These are phyloP conservation scores for Eupithecia exiguata DNA, from an alignment of 2,888 invertebrate genomes.

Conservation along the genomic window DNA sequence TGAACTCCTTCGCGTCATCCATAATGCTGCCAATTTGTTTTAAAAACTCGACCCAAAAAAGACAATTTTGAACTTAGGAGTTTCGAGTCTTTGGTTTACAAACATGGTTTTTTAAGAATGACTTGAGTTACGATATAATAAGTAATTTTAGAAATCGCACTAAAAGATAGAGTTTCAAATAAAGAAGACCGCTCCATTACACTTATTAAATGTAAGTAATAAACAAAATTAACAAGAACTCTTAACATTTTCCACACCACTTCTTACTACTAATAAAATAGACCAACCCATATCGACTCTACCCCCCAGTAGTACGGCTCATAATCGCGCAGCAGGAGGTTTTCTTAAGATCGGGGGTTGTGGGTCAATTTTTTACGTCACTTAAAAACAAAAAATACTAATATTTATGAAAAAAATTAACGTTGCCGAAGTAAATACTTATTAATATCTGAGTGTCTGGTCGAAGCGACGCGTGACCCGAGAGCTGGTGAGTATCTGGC, in stretches of 20 bases:
- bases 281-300: conserved; percentile 39
- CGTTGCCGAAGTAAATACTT: too few relatives aligned
- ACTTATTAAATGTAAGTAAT: conserved; percentile 35
- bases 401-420: too few relatives aligned
- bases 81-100: too few relatives aligned
- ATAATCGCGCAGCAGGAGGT: conserved; percentile 59
- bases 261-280: conserved; percentile 52
- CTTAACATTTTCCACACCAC: conserved; percentile 43
- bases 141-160: not conserved
- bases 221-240: conserved; percentile 46
- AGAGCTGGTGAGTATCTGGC: too few relatives aligned
- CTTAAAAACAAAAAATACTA: not conserved
- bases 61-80: too few relatives aligned
- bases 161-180: not conserved
- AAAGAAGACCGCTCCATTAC: not conserved
- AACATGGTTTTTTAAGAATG: not conserved
- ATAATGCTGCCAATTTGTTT: too few relatives aligned
- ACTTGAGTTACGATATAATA: not conserved
- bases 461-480: too few relatives aligned
- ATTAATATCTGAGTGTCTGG: too few relatives aligned
- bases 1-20: too few relatives aligned
- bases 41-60: too few relatives aligned
- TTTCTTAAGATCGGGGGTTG: conserved; percentile 12
- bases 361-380: conserved; percentile 3
- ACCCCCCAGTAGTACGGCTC: conserved; percentile 49